Evolutionary conservation across 2,888 invertebrate species (phyloP), one percentile per base, ranked within the genome.

Genomic region (Cantharis nigra): DNA sequence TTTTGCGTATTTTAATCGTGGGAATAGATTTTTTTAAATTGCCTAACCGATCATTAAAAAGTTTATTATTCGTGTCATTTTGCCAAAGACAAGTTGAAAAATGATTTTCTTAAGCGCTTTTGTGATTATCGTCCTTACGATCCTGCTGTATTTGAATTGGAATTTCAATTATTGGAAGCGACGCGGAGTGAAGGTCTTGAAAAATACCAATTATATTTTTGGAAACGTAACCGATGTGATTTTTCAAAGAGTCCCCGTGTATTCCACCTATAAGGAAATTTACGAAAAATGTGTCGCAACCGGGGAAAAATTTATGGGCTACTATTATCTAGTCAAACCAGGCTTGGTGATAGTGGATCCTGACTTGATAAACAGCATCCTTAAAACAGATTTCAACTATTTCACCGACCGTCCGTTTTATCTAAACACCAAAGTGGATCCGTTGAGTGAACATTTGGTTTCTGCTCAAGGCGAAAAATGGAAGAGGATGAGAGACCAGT

Each of bases 401-500:
- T 90, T 90, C 80, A 85, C 86, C 5, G 88, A 89, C 76, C 86
- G 89, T 65, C 88, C 88, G 69, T 86, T 88, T 70, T 87, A 86
- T 18, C 86, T 87, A 2, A 86, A 88, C 2, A 85, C 85, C 13
- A 85, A 88, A 72, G 86, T 83, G 71, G 88, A 88, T 74, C 87
- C 87, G 14, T 83, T 88, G 26, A 87, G 85, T 0, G 86, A 85
- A 82, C 85, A 85, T 64, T 75, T 89, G 9, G 80, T 90, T 71
- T 87, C 86, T 3, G 77, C 90, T 28, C 87, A 86, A 28, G 90
- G 89, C 63, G 86, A 87, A 0, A 87, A 87, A 3, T 91, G 91
- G 91, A 89, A 88, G 78, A 87, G 86, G 62, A 82, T 91, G 11
- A 86, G 91, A 16, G 82, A 87, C 0, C 90, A 90, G 75, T 84